Base-by-base conservation (phyloP, 1,140 invertebrate genomes). In the Thaumatotibia leucotreta region DNA sequence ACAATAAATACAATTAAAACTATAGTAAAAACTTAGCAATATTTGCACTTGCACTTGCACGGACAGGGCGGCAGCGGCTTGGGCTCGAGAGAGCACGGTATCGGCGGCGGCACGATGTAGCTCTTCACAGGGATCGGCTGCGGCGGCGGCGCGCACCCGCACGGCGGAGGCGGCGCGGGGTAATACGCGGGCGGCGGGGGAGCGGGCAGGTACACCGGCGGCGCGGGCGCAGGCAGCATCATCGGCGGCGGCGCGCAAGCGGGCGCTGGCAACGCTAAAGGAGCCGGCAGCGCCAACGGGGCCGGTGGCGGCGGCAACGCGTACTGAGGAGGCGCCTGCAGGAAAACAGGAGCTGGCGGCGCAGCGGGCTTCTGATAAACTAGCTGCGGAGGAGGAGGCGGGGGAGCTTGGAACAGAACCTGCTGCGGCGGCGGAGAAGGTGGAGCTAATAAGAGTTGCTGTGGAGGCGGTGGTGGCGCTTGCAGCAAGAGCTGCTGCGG, bases 271-370 rank as follows among this genome's bases (percentile, higher is more conserved):
- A 66, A 58, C 17, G 68, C 23, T 5, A 33, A 31, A 11, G 76
- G 79, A 1, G 76, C 72, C 0, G 73, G 68, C 6, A 66, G 52
- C 17, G 68, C 23, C 4, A 33, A 31, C 11, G 76, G 79, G 1
- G 76, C 72, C 0, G 73, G 68, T 8, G 73, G 66, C n/a, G 72
- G 31, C 49, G 70, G 68, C 1, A 65, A 54, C 6, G 68, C 20
- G 4, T 5, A 35, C 10, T 67, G 23, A 9, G 74, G 67, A 17
- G 72, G 49, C 0, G 73, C 69, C 33, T 72, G 70, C 14, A 74
- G 61, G 9, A 72, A 4, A 5, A 78, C 5, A 17, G 74, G 64
- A 1, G 72, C 39, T 5, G 75, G 64, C 17, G 74, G 67, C 11
- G 75, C 77, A 52, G 70, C 67, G 2, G 70, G 61, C 24, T 58